Evolutionary conservation across 1,140 invertebrate genomes (phyloP), one percentile per base, ranked within the genome.

Genomic region (Thaumatotibia leucotreta): DNA sequence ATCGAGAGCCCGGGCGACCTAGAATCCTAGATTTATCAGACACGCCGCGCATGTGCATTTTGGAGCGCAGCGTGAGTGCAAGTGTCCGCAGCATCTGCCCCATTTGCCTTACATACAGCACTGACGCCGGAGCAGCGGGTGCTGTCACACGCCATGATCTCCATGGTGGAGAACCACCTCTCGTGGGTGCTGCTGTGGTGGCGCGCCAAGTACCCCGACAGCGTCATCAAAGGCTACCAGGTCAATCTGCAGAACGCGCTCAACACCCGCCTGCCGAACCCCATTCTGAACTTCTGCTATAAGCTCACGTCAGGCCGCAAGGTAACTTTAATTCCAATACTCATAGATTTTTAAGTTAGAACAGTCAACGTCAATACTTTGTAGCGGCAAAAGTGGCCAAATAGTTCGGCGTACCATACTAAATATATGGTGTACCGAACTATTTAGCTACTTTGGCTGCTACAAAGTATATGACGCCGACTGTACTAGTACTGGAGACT

Each of bases 151-250:
- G 97, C 97, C n/a, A 97, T 97, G 92, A 97, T 97, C 80, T 97
- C 96, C 23, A 98, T 99, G 97, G 95, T 98, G 75, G 97, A 98
- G 90, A 98, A 98, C 83, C 97, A 98, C 88, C 93, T 98, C 8
- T 94, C 95, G 49, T 98, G 97, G 97, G 96, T 97, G 71, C 93
- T 97, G 49, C 93, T 95, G 79, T 97, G 95, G 91, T 98, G 97
- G 97, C 95, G 96, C 77, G 95, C 95, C 73, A 97, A 97, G 92
- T 96, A 96, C 81, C 94, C 96, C 2, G 96, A 97, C 74, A 94
- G 94, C 75, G 94, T 97, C 64, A 92, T 97, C 78, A 96, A 96
- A 89, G 96, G 96, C 20, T 97, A 97, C 92, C 97, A 98, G 92
- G 93, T 98, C 70, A 97, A 97, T 84, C 93, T 98, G 65, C 97